phyloP scores from a whole-genome alignment of 2,113 vertebrate genomes.

The Probosciger aterrimus region DNA sequence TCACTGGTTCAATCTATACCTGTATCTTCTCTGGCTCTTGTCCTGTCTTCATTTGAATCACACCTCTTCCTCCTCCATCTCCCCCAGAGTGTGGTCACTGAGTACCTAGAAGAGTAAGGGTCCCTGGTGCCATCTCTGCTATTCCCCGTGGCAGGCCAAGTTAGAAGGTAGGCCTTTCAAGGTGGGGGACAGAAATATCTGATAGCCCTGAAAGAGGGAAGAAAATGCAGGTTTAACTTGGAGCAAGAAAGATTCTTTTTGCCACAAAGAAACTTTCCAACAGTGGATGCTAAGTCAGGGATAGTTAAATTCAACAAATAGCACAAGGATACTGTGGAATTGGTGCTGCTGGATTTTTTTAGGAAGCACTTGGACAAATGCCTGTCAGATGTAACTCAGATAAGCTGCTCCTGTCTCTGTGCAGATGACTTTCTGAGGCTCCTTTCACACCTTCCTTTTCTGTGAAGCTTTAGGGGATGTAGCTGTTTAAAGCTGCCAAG shows the following conservation, averaged over 20 bases:
- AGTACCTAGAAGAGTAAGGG: background rate
- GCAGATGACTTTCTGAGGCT: background rate
- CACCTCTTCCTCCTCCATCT: background rate
- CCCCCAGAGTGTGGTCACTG: background rate
- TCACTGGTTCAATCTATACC: background rate
- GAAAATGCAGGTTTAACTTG: background rate
- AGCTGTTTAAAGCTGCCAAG: background rate
- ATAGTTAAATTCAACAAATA: background rate
- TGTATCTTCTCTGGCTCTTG: background rate
- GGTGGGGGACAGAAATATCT: background rate
- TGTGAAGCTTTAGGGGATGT: background rate
- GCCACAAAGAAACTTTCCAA: background rate
- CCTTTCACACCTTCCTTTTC: background rate
- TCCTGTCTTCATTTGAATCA: background rate
- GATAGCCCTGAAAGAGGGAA: background rate
- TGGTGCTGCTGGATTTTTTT: background rate
- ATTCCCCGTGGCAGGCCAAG: background rate
- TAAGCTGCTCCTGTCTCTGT: background rate
- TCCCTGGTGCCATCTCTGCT: background rate
- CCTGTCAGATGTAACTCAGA: background rate
- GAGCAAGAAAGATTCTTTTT: background rate
- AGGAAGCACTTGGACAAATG: background rate
- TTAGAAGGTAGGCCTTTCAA: background rate
- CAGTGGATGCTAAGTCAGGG: rapidly evolving
- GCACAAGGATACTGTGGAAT: background rate